Percentiles rank a stretch among this genome's conserved stretches.
These are phyloP conservation scores for Phortica okadai DNA, from an alignment of 2,888 invertebrate genomes.

Conservation along the genomic window DNA sequence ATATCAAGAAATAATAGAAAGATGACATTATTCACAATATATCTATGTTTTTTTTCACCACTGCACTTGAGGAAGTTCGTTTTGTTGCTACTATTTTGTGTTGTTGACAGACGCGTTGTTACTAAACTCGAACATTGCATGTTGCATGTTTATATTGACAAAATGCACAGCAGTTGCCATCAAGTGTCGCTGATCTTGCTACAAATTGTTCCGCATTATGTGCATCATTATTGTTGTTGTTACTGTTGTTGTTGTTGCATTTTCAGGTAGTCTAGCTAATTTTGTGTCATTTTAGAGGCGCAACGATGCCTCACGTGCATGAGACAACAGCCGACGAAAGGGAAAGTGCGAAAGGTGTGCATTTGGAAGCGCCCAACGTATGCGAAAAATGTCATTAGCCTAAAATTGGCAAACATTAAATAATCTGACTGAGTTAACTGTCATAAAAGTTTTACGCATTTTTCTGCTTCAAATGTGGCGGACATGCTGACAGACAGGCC, in stretches of 20 bases:
- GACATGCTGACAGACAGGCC: conserved; percentile 38
- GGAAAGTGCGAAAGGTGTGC: conserved; percentile 48
- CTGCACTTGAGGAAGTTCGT: background rate
- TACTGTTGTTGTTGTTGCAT: conserved; percentile 33
- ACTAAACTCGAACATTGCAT: conserved; percentile 57
- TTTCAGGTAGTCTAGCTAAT: conserved; percentile 37
- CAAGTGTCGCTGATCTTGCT: conserved; percentile 3
- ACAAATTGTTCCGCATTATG: conserved; percentile 52
- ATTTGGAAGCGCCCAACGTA: conserved; percentile 44
- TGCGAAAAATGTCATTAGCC: conserved; percentile 64
- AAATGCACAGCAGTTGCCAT: conserved; percentile 46
- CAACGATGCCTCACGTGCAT: conserved; percentile 53
- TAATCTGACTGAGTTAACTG: conserved; percentile 40
- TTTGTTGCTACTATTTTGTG: background rate
- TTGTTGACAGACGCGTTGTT: conserved; percentile 48
- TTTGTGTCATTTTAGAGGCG: conserved; percentile 49
- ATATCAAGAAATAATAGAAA: background rate
- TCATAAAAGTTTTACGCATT: conserved; percentile 32
- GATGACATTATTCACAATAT: background rate
- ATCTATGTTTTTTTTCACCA: background rate
- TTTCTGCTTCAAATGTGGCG: conserved; percentile 44
- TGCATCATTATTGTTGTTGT: background rate
- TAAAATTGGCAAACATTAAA: conserved; percentile 50
- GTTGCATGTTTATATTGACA: conserved; percentile 59
- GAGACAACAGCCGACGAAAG: conserved; percentile 33